These are phyloP conservation scores for Petrolisthes manimaculis DNA, from an alignment of 2,888 invertebrate genomes.

Conservation along the genomic window DNA sequence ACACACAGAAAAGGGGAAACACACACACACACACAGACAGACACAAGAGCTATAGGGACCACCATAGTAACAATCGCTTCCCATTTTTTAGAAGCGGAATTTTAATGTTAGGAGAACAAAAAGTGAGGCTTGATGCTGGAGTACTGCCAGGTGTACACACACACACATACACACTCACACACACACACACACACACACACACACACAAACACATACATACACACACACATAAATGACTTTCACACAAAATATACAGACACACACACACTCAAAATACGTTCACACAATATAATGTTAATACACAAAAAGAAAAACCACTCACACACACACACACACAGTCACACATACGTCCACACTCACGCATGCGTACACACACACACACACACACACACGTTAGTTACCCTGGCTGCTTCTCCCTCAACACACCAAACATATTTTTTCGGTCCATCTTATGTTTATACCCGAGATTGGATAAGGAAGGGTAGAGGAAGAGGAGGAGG, in stretches of 20 bases:
- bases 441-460: too few species aligned
- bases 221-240: neutral
- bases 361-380: neutral
- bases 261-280: neutral
- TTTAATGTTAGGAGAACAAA: too few species aligned
- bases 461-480: neutral
- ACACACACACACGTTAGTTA: neutral
- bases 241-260: neutral
- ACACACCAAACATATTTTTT: too few species aligned
- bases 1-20: neutral
- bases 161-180: neutral
- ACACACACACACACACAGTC: neutral
- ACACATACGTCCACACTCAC: neutral
- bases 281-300: neutral
- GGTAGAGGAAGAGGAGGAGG: neutral
- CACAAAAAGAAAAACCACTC: neutral
- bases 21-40: too few species aligned
- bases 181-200: neutral
- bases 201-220: neutral
- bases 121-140: too few species aligned
- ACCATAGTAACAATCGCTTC: too few species aligned
- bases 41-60: too few species aligned
- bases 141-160: too few species aligned
- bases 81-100: too few species aligned
- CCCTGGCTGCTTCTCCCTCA: too few species aligned